phyloP scores from a whole-genome alignment of 2,113 vertebrate species.

The Pristiophorus japonicus region DNA sequence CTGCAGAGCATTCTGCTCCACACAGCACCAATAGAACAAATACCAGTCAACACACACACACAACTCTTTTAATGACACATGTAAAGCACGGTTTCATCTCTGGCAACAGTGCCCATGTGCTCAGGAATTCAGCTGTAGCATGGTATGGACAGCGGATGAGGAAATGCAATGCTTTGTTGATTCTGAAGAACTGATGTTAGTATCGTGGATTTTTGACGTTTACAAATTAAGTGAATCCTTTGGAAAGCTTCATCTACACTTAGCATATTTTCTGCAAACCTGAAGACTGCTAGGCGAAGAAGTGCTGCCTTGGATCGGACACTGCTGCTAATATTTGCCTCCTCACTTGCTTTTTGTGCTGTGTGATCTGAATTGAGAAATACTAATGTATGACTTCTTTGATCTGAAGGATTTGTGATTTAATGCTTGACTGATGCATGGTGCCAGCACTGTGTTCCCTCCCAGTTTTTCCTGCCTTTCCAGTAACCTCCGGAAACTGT shows the following conservation, averaged over 20 bases:
- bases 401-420: slow-evolving; percentile 17
- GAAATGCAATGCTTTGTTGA: background rate
- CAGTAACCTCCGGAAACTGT: background rate
- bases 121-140: background rate
- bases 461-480: background rate
- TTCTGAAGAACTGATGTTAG: background rate
- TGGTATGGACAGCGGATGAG: background rate
- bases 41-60: background rate
- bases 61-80: background rate
- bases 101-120: background rate
- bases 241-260: background rate
- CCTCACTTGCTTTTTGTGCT: background rate
- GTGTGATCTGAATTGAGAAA: background rate
- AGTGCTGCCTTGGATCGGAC: background rate
- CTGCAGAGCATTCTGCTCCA: background rate
- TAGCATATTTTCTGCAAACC: background rate
- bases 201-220: background rate
- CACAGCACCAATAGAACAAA: background rate
- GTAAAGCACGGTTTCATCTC: slow-evolving; percentile 4
- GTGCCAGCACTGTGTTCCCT: background rate
- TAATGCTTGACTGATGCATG: slow-evolving; percentile 25
- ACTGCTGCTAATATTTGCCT: background rate
- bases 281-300: background rate
- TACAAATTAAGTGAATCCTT: slow-evolving; percentile 1
- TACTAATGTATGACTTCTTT: background rate